Percentiles rank a stretch among this genome's conserved stretches.
Conservation (phyloP, 2,113 vertebrate genomes). For the Semnornis frantzii region DNA sequence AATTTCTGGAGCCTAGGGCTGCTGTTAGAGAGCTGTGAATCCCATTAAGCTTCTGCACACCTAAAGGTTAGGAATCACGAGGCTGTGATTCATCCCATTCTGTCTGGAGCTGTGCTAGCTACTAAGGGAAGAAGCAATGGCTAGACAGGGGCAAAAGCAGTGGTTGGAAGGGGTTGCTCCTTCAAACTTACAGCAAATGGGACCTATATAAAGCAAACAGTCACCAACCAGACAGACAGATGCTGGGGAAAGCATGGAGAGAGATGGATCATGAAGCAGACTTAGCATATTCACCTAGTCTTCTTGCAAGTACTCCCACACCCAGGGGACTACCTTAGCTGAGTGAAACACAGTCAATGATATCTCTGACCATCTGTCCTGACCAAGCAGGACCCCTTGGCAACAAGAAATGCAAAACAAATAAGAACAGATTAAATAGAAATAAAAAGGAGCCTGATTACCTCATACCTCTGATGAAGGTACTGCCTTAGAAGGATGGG, state of each 20-base stretch:
- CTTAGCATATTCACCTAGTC: neutral
- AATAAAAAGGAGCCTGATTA: neutral
- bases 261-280: neutral
- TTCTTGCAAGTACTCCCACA: slow-evolving; percentile 5
- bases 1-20: slow-evolving; percentile 19
- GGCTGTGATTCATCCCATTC: slow-evolving; percentile 1
- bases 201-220: neutral
- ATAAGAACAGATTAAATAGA: neutral
- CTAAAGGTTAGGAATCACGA: slow-evolving; percentile 44
- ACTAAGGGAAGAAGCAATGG: neutral
- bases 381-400: neutral
- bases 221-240: neutral
- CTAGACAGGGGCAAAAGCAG: neutral
- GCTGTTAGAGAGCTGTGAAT: neutral
- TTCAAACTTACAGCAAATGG: neutral
- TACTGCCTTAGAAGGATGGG: neutral
- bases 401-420: neutral
- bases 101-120: neutral
- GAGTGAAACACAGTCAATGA: neutral
- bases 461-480: neutral
- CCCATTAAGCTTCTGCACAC: slow-evolving; percentile 32
- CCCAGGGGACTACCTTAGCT: neutral
- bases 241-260: neutral
- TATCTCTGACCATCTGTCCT: neutral
- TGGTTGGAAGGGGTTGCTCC: neutral